Evolutionary conservation across 2,888 invertebrate species (phyloP).

Genomic region (Zaprionus bogoriensis): DNA sequence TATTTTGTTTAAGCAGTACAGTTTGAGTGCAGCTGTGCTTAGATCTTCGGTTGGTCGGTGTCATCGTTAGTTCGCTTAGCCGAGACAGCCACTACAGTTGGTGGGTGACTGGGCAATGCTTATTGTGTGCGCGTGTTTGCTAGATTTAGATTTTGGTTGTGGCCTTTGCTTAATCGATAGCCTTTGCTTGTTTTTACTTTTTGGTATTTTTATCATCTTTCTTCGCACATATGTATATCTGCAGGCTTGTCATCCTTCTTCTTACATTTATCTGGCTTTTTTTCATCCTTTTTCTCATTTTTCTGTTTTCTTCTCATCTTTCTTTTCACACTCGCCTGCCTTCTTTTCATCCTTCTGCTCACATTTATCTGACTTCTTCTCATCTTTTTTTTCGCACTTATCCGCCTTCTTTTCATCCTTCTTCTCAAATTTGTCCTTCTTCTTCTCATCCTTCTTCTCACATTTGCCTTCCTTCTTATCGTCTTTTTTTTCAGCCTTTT

Average conservation of each 20-base stretch:
- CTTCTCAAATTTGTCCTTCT: too few relatives aligned
- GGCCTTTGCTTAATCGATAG: not conserved
- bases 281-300: not conserved
- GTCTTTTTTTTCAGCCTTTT: too few relatives aligned
- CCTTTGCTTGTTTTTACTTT: not conserved
- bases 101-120: not conserved
- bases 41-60: not conserved
- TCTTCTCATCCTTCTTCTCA: too few relatives aligned
- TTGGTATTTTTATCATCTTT: slow-evolving; percentile 9
- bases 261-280: not conserved
- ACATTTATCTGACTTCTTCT: too few relatives aligned
- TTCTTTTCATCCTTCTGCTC: not conserved
- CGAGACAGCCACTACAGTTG: not conserved
- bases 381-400: too few relatives aligned
- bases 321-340: not conserved
- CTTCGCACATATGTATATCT: too few relatives aligned
- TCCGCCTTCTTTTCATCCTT: too few relatives aligned
- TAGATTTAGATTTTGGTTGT: not conserved
- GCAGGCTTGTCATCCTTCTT: not conserved
- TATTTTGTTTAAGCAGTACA: slow-evolving; percentile 1
- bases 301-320: not conserved
- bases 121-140: not conserved
- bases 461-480: too few relatives aligned
- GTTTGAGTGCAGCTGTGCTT: slow-evolving; percentile 25
- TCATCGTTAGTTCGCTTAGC: slow-evolving; percentile 7